These are phyloP conservation scores for Sylvia atricapilla DNA, from an alignment of 2,113 vertebrate species.

Conservation along the genomic window DNA sequence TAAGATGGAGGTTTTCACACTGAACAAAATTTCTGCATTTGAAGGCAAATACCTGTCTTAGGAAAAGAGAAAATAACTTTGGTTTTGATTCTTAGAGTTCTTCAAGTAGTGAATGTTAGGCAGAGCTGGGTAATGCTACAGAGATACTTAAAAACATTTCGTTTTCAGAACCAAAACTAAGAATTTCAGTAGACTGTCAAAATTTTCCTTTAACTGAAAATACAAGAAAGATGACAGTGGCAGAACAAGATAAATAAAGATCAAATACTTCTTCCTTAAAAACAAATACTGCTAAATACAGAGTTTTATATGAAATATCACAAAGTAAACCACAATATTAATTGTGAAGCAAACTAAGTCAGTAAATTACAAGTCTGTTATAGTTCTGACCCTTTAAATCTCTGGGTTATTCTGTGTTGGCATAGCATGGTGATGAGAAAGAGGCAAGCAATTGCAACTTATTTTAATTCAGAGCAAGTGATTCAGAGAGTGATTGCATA, in stretches of 20 bases:
- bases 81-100: background rate
- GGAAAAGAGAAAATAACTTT: background rate
- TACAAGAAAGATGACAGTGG: background rate
- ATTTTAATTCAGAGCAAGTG: background rate
- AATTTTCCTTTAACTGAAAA: background rate
- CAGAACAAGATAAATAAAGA: background rate
- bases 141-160: background rate
- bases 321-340: background rate
- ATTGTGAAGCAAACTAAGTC: background rate
- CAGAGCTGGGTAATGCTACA: background rate
- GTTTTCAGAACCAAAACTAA: background rate
- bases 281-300: background rate
- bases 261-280: background rate
- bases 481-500: background rate
- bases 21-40: background rate
- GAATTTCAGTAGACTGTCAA: background rate
- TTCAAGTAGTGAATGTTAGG: background rate
- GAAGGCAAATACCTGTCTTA: background rate
- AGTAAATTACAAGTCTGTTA: background rate
- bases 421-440: background rate
- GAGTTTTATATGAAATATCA: background rate
- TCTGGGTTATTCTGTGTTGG: background rate
- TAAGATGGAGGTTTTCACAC: background rate
- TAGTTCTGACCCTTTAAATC: background rate
- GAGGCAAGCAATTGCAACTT: background rate